A percentile compares a stretch with the other conserved stretches of the same genome.
phyloP scores from a whole-genome alignment of 2,888 invertebrate genomes.

The Vesta saturnalis region DNA sequence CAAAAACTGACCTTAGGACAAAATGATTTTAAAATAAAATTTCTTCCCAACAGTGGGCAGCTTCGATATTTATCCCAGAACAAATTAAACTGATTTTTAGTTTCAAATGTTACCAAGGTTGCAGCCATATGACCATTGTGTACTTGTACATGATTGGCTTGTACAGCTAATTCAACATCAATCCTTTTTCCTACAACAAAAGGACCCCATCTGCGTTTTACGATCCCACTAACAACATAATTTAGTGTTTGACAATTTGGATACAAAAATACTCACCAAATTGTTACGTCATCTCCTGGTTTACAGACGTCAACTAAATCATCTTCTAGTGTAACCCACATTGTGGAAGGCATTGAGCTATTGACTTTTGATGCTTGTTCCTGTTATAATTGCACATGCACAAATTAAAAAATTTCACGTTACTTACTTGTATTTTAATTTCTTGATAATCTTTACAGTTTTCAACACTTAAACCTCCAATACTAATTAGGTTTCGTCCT shows the following conservation, averaged over 20 bases:
- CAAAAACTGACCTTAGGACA: slow-evolving; percentile 80
- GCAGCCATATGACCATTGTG: slow-evolving; percentile 64
- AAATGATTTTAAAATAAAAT: slow-evolving; percentile 80
- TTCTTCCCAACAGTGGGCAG: slow-evolving; percentile 76
- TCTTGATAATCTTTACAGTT: slow-evolving; percentile 86
- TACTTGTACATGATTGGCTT: slow-evolving; percentile 77
- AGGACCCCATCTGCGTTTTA: slow-evolving; percentile 78
- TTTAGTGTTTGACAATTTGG: not conserved
- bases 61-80: slow-evolving; percentile 76
- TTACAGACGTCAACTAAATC: slow-evolving; percentile 88
- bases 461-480: slow-evolving; percentile 68
- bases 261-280: slow-evolving; percentile 69
- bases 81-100: slow-evolving; percentile 73
- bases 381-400: slow-evolving; percentile 58
- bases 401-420: not conserved
- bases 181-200: slow-evolving; percentile 68
- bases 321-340: slow-evolving; percentile 83
- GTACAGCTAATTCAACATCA: slow-evolving; percentile 76
- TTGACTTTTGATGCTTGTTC: slow-evolving; percentile 80
- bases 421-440: slow-evolving; percentile 78
- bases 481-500: slow-evolving; percentile 65
- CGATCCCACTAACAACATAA: slow-evolving; percentile 71
- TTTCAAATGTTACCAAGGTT: slow-evolving; percentile 69
- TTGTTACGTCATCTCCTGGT: slow-evolving; percentile 87
- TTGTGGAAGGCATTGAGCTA: slow-evolving; percentile 78